These are phyloP conservation scores for Platynereis dumerilii DNA, from an alignment of 2,888 invertebrate species.

Conservation along the genomic window DNA sequence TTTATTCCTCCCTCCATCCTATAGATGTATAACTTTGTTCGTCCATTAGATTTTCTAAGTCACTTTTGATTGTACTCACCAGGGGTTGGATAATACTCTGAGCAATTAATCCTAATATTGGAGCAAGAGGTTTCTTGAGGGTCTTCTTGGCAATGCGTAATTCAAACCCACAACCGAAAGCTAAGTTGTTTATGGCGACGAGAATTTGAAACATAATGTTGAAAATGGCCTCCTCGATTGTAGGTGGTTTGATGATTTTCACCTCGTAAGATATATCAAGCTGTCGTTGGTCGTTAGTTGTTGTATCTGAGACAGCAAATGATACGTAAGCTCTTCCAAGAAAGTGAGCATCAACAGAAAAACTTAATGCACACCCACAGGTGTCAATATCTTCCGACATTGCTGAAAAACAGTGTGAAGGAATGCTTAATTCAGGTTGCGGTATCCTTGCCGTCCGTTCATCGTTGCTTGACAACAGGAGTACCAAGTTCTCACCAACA, in stretches of 20 bases:
- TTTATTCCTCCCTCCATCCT: too few species aligned
- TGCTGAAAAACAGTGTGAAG: too few species aligned
- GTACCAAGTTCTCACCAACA: too few species aligned
- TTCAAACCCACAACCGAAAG: conserved; percentile 65
- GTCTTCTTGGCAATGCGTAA: conserved; percentile 60
- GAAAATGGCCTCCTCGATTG: conserved; percentile 48
- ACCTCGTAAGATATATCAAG: background rate
- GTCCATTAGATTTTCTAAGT: too few species aligned
- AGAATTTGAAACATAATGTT: conserved; percentile 50
- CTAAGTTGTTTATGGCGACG: conserved; percentile 57
- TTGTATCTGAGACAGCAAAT: conserved; percentile 17
- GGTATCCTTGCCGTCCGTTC: too few species aligned
- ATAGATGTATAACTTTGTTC: too few species aligned
- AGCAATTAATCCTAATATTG: conserved; percentile 65
- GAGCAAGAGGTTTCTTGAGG: conserved; percentile 65
- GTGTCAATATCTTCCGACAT: too few species aligned
- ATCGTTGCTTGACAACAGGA: too few species aligned
- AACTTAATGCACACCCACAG: background rate
- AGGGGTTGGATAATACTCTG: conserved; percentile 67
- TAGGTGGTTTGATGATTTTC: conserved; percentile 31
- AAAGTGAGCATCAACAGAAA: background rate
- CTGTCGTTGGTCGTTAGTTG: background rate
- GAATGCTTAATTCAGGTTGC: too few species aligned
- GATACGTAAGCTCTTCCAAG: background rate
- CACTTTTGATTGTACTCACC: too few species aligned